These are phyloP conservation scores for Latrodectus elegans DNA, from an alignment of 2,888 invertebrate species.

Conservation along the genomic window DNA sequence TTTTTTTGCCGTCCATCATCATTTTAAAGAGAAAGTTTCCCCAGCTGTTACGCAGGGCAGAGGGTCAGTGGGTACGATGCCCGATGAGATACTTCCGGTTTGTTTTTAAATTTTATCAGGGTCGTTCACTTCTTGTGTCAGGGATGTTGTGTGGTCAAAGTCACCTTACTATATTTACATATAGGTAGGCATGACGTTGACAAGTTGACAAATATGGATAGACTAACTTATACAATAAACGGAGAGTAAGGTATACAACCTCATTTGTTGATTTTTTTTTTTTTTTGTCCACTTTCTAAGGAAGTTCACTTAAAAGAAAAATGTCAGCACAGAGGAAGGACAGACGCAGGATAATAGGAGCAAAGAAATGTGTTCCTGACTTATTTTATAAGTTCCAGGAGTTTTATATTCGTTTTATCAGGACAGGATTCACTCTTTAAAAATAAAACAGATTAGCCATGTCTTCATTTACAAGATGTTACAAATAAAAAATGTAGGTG, in stretches of 20 bases:
- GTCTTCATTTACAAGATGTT: too few relatives aligned
- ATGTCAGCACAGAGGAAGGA: too few relatives aligned
- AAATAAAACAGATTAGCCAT: too few relatives aligned
- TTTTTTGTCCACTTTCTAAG: too few relatives aligned
- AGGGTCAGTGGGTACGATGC: constrained; percentile 56
- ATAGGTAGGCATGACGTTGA: not conserved
- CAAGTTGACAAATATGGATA: constrained; percentile 1
- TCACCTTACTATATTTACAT: not conserved
- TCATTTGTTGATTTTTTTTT: too few relatives aligned
- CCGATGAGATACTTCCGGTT: constrained; percentile 49
- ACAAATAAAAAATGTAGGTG: too few relatives aligned
- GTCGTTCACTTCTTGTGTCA: constrained; percentile 40
- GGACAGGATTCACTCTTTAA: too few relatives aligned
- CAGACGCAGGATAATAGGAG: too few relatives aligned
- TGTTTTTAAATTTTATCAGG: constrained; percentile 24
- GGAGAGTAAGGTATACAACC: not conserved
- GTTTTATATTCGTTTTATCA: too few relatives aligned
- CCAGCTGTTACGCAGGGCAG: constrained; percentile 56
- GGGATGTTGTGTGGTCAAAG: not conserved
- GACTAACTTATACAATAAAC: not conserved
- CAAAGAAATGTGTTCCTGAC: too few relatives aligned
- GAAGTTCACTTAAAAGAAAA: too few relatives aligned
- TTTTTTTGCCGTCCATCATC: constrained; percentile 34
- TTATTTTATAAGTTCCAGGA: too few relatives aligned
- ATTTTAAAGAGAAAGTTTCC: constrained; percentile 4